These are phyloP conservation scores for Saccostrea echinata DNA, from an alignment of 1,140 invertebrate species.

Conservation along the genomic window DNA sequence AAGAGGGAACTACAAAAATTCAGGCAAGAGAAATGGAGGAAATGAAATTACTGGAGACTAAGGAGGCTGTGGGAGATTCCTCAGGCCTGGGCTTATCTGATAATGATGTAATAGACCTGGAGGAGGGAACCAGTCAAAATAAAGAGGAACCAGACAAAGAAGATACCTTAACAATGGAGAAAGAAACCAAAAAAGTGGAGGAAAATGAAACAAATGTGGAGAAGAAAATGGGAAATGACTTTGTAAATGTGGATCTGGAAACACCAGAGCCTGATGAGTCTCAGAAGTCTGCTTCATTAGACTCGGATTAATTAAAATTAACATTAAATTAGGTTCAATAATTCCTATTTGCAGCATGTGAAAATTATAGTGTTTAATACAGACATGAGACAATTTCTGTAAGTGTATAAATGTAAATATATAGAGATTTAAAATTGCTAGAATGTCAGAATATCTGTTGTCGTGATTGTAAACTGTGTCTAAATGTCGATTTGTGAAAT, in stretches of 20 bases:
- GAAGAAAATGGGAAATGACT: constrained; percentile 13
- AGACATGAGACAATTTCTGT: neutral
- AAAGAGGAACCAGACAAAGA: neutral
- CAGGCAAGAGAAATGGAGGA: neutral
- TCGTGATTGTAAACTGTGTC: neutral
- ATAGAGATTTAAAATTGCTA: neutral
- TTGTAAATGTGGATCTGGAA: constrained; percentile 9
- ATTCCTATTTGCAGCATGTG: neutral
- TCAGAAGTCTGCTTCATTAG: neutral
- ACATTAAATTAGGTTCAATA: neutral
- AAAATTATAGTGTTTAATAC: neutral
- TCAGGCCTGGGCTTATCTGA: neutral
- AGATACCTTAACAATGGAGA: neutral
- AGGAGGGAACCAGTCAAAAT: constrained; percentile 7
- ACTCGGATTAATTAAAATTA: constrained; percentile 8
- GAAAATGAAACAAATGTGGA: neutral
- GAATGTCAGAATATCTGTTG: neutral
- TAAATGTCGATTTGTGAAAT: constrained; percentile 14
- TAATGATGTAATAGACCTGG: constrained; percentile 1
- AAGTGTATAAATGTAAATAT: neutral
- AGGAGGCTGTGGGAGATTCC: neutral
- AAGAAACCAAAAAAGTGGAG: neutral
- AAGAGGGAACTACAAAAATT: neutral
- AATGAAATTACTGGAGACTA: constrained; percentile 1
- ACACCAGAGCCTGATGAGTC: neutral